Evolutionary conservation across 2,113 vertebrate genomes (phyloP).

Genomic region (Brachirus orientalis): DNA sequence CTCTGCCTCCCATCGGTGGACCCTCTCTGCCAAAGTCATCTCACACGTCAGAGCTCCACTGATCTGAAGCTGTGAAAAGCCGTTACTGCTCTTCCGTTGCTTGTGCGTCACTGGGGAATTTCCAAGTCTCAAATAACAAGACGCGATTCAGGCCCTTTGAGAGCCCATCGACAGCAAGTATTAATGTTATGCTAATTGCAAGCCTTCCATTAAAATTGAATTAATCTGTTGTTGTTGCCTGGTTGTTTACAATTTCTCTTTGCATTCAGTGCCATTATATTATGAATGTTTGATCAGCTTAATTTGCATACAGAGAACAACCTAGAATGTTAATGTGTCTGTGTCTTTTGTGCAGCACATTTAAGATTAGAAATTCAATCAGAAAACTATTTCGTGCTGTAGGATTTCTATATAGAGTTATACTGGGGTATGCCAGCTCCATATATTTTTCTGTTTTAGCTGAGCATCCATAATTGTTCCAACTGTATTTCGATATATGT

Average conservation of each 20-base stretch:
- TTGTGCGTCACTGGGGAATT: conserved; percentile 54
- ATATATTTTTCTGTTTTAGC: not conserved
- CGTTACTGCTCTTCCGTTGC: conserved; percentile 51
- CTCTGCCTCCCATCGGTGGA: conserved; percentile 4
- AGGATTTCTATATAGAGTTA: not conserved
- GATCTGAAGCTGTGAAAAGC: conserved; percentile 71
- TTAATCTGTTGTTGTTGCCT: conserved; percentile 48
- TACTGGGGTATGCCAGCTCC: not conserved
- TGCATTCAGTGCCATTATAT: conserved; percentile 20
- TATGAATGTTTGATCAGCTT: conserved; percentile 34
- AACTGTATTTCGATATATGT: conserved; percentile 19
- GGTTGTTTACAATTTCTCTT: conserved; percentile 39
- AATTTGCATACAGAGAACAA: conserved; percentile 41
- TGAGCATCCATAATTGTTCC: not conserved
- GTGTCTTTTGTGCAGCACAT: conserved; percentile 6
- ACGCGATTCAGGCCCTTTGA: conserved; percentile 47
- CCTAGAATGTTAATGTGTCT: conserved; percentile 30
- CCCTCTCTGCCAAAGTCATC: conserved; percentile 42
- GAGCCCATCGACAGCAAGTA: conserved; percentile 43
- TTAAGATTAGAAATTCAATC: not conserved
- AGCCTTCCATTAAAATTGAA: conserved; percentile 49
- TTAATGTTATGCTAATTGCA: conserved; percentile 56
- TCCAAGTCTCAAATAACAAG: conserved; percentile 62
- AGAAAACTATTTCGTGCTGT: not conserved
- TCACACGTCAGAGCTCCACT: conserved; percentile 63